phyloP scores from a whole-genome alignment of 2,888 invertebrate genomes.

The Yponomeuta malinellus region DNA sequence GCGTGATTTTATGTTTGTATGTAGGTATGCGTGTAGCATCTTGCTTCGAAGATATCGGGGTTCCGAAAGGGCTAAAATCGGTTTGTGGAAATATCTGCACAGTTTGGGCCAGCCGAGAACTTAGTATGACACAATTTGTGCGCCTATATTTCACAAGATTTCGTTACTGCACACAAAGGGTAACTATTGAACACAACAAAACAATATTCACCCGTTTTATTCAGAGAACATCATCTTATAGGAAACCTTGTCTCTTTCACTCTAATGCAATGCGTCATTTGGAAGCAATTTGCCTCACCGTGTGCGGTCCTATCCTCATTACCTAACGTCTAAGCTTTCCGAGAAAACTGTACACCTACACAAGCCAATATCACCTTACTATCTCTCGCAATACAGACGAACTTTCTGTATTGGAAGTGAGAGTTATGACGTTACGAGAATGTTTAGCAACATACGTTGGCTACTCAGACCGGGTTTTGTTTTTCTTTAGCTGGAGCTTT shows the following conservation, averaged over 20 bases:
- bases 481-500: not conserved
- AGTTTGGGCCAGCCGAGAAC: too few relatives aligned
- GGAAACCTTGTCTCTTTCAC: not conserved
- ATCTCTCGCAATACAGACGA: not conserved
- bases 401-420: not conserved
- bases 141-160: not conserved
- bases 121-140: too few relatives aligned
- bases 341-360: not conserved
- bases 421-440: not conserved
- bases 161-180: too few relatives aligned
- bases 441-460: not conserved
- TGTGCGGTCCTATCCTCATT: slow-evolving; percentile 66
- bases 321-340: not conserved
- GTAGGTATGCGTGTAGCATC: too few relatives aligned
- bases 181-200: not conserved
- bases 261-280: slow-evolving; percentile 68
- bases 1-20: too few relatives aligned
- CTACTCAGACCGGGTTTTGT: not conserved
- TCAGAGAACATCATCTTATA: not conserved
- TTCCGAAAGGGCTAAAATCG: too few relatives aligned
- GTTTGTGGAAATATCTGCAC: too few relatives aligned
- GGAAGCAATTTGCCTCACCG: slow-evolving; percentile 68
- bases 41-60: too few relatives aligned
- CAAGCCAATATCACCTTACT: not conserved
- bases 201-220: not conserved